Evolutionary conservation across 2,113 vertebrate genomes (phyloP).

Genomic region (Lichenostomus cassidix): DNA sequence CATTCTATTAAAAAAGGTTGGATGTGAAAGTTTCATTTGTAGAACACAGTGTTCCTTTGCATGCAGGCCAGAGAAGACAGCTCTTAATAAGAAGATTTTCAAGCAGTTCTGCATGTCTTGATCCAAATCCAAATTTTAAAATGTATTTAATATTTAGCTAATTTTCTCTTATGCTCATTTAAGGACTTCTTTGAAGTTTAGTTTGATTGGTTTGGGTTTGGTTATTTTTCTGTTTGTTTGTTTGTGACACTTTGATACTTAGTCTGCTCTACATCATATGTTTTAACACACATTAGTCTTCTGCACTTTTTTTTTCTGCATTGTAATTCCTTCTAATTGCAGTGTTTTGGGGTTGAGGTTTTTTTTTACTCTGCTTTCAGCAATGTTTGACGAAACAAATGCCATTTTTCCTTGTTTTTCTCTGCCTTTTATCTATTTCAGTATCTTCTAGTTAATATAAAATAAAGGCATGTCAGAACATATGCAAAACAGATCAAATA

Average conservation of each 20-base stretch:
- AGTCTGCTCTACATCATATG: neutral
- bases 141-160: neutral
- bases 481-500: neutral
- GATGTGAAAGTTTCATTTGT: neutral
- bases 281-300: neutral
- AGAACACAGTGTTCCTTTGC: neutral
- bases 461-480: neutral
- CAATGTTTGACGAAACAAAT: neutral
- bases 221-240: neutral
- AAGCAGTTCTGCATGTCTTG: neutral
- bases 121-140: neutral
- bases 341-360: accelerated
- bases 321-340: neutral
- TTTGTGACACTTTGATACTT: neutral
- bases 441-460: neutral
- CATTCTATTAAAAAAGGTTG: neutral
- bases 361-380: neutral
- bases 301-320: neutral
- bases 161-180: neutral
- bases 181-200: neutral
- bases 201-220: accelerated
- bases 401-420: neutral
- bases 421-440: neutral
- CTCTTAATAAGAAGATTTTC: neutral
- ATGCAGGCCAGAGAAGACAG: neutral